Base-by-base conservation (phyloP, 2,888 invertebrate genomes). In the Stenodema calcarata region DNA sequence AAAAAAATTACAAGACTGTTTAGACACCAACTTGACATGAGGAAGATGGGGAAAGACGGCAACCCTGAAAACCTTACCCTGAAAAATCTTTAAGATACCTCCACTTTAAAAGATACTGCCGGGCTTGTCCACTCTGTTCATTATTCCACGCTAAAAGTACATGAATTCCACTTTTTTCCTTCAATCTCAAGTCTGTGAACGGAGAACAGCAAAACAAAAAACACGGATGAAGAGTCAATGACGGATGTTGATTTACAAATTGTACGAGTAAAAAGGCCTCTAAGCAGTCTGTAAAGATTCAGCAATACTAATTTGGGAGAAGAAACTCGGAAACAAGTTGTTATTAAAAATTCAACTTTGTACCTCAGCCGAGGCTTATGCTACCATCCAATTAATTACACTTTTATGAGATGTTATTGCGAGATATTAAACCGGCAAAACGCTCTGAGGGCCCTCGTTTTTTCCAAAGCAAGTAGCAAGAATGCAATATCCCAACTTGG, bases 291-390 rank as follows among this genome's bases (percentile, higher is more conserved):
- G 28, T 23, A 11, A 9, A 42, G 82, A 35, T 82, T 75, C 84
- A 47, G 54, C 84, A 28, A 42, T 73, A 54, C 70, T 44, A 69
- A 62, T 82, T 82, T 27, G 35, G 28, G 69, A n/a, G 73, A 84
- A 73, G 54, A 84, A 28, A 28, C 44, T 73, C 23, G 14, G 28
- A 84, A 84, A 73, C 84, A 47, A 84, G 47, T 84, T 73, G 70
- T 84, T 84, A 84, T 70, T 84, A 84, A 84, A 84, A 84, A 73
- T 73, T 75, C 84, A 84, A 84, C 84, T 84, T 84, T 84, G 84
- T 73, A 44, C 70, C 70, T 82, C n/a, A 16, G 73, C 16, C 41
- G 27, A 73, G 84, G 41, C 30, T 83, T 70, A 70, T 73, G 47
- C 70, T 84, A 75, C 73, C 84, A 73, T 84, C 84, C 84, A 70